Percentiles rank a stretch among this genome's conserved stretches.
Evolutionary conservation across 2,888 invertebrate genomes (phyloP).

Genomic region (Lobophora halterata): DNA sequence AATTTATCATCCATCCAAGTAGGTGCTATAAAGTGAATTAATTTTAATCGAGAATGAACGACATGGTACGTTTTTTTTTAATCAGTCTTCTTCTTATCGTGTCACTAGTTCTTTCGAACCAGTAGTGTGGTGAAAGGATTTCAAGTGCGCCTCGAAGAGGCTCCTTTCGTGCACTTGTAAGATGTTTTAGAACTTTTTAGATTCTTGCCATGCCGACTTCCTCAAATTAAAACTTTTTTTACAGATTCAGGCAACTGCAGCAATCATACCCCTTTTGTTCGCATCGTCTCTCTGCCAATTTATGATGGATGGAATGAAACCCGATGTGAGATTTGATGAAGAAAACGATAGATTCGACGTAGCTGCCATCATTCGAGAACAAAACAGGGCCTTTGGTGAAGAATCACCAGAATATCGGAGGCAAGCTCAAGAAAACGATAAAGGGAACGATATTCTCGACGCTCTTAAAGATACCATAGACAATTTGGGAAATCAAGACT

Average conservation of each 20-base stretch:
- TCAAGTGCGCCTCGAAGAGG: too few relatives aligned
- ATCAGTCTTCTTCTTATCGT: too few relatives aligned
- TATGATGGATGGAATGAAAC: constrained; percentile 33
- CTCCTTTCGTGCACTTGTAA: too few relatives aligned
- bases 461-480: constrained; percentile 4
- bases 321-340: constrained; percentile 54
- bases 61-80: too few relatives aligned
- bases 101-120: too few relatives aligned
- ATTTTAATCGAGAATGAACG: too few relatives aligned
- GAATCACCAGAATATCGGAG: constrained; percentile 4
- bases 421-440: not conserved
- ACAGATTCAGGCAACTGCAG: constrained; percentile 3
- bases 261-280: constrained; percentile 23
- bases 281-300: constrained; percentile 35
- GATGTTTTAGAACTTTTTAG: too few relatives aligned
- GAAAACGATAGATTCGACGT: constrained; percentile 58
- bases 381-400: constrained; percentile 27
- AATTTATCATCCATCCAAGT: too few relatives aligned
- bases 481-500: constrained; percentile 22
- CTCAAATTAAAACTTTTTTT: not conserved
- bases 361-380: constrained; percentile 37
- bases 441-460: not conserved
- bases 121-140: too few relatives aligned
- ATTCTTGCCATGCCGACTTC: not conserved
- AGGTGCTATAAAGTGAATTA: too few relatives aligned